Evolutionary conservation across 2,888 invertebrate genomes (phyloP).

Genomic region (Adela reaumurella): DNA sequence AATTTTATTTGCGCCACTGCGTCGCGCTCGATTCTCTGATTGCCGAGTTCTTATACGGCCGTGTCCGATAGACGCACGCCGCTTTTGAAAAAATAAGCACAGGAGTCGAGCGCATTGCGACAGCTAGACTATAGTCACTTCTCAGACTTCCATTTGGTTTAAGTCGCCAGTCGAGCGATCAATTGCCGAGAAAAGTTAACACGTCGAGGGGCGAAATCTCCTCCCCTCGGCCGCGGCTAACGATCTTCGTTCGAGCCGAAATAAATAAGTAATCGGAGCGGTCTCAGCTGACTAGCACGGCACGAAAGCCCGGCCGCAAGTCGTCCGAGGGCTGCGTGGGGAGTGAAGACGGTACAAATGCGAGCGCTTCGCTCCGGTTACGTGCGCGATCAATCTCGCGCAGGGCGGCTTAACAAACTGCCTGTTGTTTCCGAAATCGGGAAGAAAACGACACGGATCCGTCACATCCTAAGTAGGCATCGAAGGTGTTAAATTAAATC

Average conservation of each 20-base stretch:
- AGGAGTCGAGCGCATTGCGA: no score
- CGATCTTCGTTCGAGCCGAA: background rate
- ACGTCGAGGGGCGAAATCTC: no score
- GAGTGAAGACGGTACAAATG: background rate
- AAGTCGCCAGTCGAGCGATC: no score
- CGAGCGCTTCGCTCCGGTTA: background rate
- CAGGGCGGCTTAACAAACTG: background rate
- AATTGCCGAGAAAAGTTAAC: no score
- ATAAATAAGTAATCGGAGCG: background rate
- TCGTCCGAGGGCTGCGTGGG: background rate
- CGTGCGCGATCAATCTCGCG: background rate
- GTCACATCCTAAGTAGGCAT: background rate
- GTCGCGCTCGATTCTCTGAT: background rate
- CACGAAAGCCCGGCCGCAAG: no score
- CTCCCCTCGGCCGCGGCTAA: background rate
- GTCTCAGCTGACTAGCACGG: background rate
- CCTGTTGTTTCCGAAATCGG: background rate
- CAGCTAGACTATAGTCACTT: no score
- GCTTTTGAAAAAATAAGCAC: no score
- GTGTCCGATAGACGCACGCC: no score
- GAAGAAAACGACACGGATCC: background rate
- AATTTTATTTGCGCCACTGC: slow-evolving; percentile 33
- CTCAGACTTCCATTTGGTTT: no score
- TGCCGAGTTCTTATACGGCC: background rate
- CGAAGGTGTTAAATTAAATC: background rate